Base-by-base conservation (phyloP, 1,140 invertebrate genomes). In the Bathynomus jamesi region DNA sequence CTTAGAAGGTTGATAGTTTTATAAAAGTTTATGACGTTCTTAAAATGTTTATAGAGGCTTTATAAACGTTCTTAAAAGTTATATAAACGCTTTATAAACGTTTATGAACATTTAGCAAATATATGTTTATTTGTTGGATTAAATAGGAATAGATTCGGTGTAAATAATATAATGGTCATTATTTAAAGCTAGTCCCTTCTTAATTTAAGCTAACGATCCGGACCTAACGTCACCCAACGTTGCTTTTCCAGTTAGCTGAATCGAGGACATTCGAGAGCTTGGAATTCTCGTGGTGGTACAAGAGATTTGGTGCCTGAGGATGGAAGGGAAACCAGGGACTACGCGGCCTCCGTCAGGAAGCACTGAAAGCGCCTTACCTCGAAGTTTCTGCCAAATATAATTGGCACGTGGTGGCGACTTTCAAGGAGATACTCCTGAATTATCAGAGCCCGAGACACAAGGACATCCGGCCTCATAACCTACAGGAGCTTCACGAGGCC, bases 301-400 rank as follows among this genome's bases (percentile, higher is more conserved):
- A 91, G 92, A 80, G 95, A 97, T 81, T 85, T 92, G 70, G 82
- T 91, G 61, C 69, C 82, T 64, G 81, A 79, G 81, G 70, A 78
- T 81, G 46, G 81, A 82, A 79, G 82, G 82, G 79, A 79, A 83
- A 82, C 87, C 67, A 83, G 88, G 66, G 91, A 94, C 79, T 93
- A 95, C 65, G 90, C 92, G n/a, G 93, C 93, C 80, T 83, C 95
- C 73, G 93, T 97, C 13, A 90, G 92, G 75, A 96, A 96, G 82
- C 92, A 96, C 80, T 96, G 94, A 93, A 95, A 81, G 92, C 78
- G 25, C 70, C 79, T 82, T 95, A 95, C 81, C 88, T 96, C 61
- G 94, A 96, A 82, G 96, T 94, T 81, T 96, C 93, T 64, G 94
- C 94, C 30, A 94, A 95, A 83, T 95, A 90, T 80, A 93, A 93